phyloP scores from a whole-genome alignment of 2,888 invertebrate genomes.

The Falcaria lacertinaria region DNA sequence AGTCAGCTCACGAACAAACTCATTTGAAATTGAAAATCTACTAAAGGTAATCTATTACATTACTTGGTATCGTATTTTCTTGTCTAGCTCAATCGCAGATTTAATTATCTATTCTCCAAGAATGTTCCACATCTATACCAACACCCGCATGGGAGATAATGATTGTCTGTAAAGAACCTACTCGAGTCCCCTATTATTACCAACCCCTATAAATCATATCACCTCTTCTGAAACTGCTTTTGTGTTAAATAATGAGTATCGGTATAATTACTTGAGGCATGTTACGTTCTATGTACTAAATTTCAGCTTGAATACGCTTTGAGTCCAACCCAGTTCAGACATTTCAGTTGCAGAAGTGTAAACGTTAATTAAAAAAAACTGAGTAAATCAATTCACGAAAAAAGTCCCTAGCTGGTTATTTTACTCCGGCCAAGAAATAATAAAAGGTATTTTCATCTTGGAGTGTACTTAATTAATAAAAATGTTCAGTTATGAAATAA shows the following conservation, averaged over 20 bases:
- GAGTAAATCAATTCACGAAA: background rate
- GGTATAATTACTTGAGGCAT: background rate
- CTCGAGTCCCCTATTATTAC: slow-evolving; percentile 32
- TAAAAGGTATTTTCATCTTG: background rate
- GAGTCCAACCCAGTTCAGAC: slow-evolving; percentile 19
- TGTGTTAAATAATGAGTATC: slow-evolving; percentile 2
- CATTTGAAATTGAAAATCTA: slow-evolving; percentile 97
- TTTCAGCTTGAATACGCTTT: slow-evolving; percentile 21
- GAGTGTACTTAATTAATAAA: no score
- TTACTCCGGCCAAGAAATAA: background rate
- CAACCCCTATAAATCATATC: slow-evolving; percentile 32
- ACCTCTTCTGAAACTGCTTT: slow-evolving; percentile 22
- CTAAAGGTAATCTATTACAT: slow-evolving; percentile 82
- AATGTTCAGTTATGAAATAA: no score
- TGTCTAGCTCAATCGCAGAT: slow-evolving; percentile 34
- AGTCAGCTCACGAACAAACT: slow-evolving; percentile 91
- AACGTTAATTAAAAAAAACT: background rate
- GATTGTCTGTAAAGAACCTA: slow-evolving; percentile 42
- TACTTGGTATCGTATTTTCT: slow-evolving; percentile 6
- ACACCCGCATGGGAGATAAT: slow-evolving; percentile 52
- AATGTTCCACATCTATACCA: slow-evolving; percentile 43
- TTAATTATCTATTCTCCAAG: slow-evolving; percentile 46
- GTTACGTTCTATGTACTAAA: background rate
- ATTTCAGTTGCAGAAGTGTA: background rate
- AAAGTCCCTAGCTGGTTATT: background rate